phyloP scores from a whole-genome alignment of 2,113 vertebrate genomes.

The Peromyscus californicus region DNA sequence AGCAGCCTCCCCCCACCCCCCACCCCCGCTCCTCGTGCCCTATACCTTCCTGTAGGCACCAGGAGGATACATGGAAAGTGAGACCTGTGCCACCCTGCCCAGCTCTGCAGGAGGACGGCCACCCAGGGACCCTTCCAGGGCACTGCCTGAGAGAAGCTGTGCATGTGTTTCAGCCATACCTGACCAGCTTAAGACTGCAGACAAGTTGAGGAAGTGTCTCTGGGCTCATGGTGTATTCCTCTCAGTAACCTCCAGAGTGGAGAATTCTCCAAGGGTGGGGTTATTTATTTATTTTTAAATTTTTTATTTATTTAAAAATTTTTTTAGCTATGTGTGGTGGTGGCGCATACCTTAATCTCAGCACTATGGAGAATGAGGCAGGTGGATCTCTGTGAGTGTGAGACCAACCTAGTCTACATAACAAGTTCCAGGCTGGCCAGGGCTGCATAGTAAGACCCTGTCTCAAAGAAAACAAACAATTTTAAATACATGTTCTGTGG shows the following conservation, averaged over 20 bases:
- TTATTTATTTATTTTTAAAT: neutral
- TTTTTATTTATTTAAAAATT: neutral
- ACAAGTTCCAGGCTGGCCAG: neutral
- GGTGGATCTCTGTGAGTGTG: neutral
- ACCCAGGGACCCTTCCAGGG: neutral
- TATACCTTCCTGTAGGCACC: neutral
- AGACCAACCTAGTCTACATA: neutral
- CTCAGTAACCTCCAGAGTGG: neutral
- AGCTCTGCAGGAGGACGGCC: neutral
- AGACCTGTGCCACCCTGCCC: neutral
- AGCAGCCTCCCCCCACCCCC: neutral
- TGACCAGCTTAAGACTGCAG: neutral
- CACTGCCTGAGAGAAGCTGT: neutral
- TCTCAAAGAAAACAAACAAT: neutral
- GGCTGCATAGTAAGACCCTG: neutral
- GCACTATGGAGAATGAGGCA: neutral
- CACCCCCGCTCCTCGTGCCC: neutral
- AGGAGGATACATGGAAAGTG: constrained; percentile 3
- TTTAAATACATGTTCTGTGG: too few relatives aligned
- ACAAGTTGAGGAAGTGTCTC: constrained; percentile 11
- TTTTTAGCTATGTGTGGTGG: neutral
- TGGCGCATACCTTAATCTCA: neutral
- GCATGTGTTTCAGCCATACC: neutral
- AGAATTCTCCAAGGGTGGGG: neutral
- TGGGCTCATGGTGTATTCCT: neutral